These are phyloP conservation scores for Cantharis nigra DNA, from an alignment of 2,888 invertebrate genomes.

Conservation along the genomic window DNA sequence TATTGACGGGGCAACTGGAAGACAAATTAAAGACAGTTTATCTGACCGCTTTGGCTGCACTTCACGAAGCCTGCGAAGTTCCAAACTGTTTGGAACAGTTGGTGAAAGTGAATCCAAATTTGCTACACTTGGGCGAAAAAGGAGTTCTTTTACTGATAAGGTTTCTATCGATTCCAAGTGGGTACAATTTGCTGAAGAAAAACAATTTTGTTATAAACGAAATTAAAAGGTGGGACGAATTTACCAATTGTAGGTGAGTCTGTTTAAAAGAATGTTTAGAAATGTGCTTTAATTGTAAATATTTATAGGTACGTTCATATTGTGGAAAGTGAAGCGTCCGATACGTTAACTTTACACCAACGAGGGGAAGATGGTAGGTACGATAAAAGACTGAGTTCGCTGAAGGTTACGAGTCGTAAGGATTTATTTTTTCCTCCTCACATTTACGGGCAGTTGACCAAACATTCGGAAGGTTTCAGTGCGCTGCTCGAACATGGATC, in stretches of 20 bases:
- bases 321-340: conserved; percentile 87
- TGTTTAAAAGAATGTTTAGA: not conserved
- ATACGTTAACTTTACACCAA: conserved; percentile 83
- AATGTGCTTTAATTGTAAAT: not conserved
- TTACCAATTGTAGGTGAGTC: conserved; percentile 70
- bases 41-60: conserved; percentile 76
- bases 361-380: conserved; percentile 79
- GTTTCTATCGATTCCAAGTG: conserved; percentile 73
- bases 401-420: conserved; percentile 60
- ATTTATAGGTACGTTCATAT: conserved; percentile 77
- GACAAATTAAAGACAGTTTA: conserved; percentile 83
- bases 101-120: conserved; percentile 72
- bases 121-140: conserved; percentile 74
- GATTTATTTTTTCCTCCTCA: conserved; percentile 70
- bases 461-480: conserved; percentile 66
- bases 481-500: conserved; percentile 60
- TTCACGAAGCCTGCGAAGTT: conserved; percentile 93
- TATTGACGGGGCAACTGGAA: conserved; percentile 82
- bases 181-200: conserved; percentile 67
- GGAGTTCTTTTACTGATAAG: conserved; percentile 78
- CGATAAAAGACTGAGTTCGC: conserved; percentile 67
- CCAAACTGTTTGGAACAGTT: conserved; percentile 77
- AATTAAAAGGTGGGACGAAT: conserved; percentile 77
- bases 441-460: conserved; percentile 81
- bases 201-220: conserved; percentile 72